Evolutionary conservation across 2,113 vertebrate genomes (phyloP).

Genomic region (Bucco capensis): DNA sequence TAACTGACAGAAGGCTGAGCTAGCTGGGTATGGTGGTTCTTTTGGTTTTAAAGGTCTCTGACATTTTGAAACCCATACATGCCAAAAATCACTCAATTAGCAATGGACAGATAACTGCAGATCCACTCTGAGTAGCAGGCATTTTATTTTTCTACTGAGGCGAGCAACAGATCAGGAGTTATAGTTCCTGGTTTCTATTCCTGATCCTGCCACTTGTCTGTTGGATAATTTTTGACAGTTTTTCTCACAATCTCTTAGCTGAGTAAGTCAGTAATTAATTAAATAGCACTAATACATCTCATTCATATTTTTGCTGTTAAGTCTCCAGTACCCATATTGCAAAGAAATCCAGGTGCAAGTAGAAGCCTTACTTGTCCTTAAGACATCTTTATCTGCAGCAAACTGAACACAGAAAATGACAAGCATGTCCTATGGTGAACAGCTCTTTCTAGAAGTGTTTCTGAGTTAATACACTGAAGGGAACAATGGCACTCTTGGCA

Average conservation of each 20-base stretch:
- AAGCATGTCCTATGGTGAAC: background rate
- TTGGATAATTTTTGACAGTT: background rate
- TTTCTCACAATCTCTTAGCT: background rate
- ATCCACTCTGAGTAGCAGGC: background rate
- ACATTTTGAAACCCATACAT: background rate
- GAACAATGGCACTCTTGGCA: background rate
- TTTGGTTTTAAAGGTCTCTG: background rate
- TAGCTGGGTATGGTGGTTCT: background rate
- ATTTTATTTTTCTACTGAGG: background rate
- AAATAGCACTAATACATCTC: background rate
- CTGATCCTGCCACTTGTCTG: background rate
- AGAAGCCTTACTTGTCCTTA: background rate
- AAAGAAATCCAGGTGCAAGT: background rate
- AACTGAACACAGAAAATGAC: background rate
- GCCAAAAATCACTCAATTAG: background rate
- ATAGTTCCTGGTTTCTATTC: background rate
- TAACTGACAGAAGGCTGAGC: background rate
- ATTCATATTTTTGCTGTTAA: background rate
- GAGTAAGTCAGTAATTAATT: background rate
- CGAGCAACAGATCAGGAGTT: background rate
- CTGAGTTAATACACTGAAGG: background rate
- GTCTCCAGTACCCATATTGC: background rate
- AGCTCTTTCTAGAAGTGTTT: background rate
- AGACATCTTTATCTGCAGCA: background rate
- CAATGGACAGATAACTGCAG: background rate